Percentiles rank a stretch among this genome's conserved stretches.
These are phyloP conservation scores for Helleia helle DNA, from an alignment of 2,888 invertebrate genomes.

Conservation along the genomic window DNA sequence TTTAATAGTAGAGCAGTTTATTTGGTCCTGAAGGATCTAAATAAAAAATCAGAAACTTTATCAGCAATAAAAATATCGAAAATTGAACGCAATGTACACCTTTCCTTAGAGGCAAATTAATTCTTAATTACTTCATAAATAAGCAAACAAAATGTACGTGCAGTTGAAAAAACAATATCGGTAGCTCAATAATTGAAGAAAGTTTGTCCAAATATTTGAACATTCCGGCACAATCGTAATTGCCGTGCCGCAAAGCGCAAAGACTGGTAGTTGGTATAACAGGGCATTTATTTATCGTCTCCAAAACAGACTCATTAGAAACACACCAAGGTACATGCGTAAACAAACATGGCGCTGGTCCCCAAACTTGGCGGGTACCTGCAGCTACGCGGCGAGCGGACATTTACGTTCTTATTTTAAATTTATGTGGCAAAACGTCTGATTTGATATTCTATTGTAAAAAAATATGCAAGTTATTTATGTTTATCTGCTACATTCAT, in stretches of 20 bases:
- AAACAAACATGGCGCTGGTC: constrained; percentile 58
- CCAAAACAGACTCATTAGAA: constrained; percentile 54
- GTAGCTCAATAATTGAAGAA: constrained; percentile 69
- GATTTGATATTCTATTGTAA: no score
- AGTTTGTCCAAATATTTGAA: constrained; percentile 66
- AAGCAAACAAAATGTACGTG: constrained; percentile 44
- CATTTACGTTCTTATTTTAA: background rate
- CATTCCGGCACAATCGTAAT: constrained; percentile 55
- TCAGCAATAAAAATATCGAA: no score
- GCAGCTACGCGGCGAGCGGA: constrained; percentile 20
- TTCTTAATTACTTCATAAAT: constrained; percentile 9
- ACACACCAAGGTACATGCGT: constrained; percentile 62
- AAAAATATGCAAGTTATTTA: no score
- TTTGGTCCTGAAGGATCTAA: no score
- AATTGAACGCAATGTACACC: background rate
- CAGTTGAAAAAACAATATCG: constrained; percentile 53
- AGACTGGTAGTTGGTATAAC: constrained; percentile 66
- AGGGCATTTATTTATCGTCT: constrained; percentile 45
- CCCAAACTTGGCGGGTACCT: constrained; percentile 19
- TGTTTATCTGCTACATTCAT: no score
- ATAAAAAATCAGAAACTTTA: no score
- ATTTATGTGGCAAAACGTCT: no score
- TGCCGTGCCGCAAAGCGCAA: constrained; percentile 48
- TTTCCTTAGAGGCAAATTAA: constrained; percentile 5
- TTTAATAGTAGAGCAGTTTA: no score